These are phyloP conservation scores for Spodoptera littoralis DNA, from an alignment of 2,888 invertebrate species.

Conservation along the genomic window DNA sequence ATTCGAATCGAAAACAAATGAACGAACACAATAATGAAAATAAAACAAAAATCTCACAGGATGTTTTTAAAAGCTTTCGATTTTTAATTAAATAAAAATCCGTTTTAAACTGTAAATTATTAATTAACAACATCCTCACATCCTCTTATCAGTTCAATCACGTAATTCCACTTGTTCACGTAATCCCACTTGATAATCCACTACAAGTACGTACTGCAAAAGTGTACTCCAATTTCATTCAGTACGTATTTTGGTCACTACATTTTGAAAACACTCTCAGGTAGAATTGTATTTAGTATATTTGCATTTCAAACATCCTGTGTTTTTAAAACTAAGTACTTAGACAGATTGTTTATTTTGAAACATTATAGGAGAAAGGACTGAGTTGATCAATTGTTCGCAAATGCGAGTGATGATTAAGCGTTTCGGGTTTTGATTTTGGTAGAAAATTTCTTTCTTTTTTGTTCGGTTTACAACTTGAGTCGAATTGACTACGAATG, in stretches of 20 bases:
- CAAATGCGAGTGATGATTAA: too few relatives aligned
- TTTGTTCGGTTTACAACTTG: too few relatives aligned
- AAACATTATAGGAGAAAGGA: conserved; percentile 35
- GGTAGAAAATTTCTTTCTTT: too few relatives aligned
- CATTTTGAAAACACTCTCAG: conserved; percentile 22
- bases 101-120: conserved; percentile 9
- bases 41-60: not conserved
- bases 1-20: too few relatives aligned
- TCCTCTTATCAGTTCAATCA: conserved; percentile 48
- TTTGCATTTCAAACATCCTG: conserved; percentile 45
- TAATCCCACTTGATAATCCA: conserved; percentile 57
- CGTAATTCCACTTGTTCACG: conserved; percentile 38
- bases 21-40: not conserved
- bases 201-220: conserved; percentile 50
- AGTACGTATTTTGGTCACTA: conserved; percentile 52
- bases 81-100: conserved; percentile 1
- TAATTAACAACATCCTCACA: conserved; percentile 32
- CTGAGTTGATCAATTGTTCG: not conserved
- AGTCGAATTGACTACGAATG: too few relatives aligned
- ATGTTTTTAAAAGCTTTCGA: not conserved
- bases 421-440: too few relatives aligned
- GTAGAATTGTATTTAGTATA: conserved; percentile 13
- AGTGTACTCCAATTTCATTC: conserved; percentile 65
- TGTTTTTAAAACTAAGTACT: conserved; percentile 38
- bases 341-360: conserved; percentile 23